These are phyloP conservation scores for Atractosteus spatula DNA, from an alignment of 2,113 vertebrate species.

Conservation along the genomic window DNA sequence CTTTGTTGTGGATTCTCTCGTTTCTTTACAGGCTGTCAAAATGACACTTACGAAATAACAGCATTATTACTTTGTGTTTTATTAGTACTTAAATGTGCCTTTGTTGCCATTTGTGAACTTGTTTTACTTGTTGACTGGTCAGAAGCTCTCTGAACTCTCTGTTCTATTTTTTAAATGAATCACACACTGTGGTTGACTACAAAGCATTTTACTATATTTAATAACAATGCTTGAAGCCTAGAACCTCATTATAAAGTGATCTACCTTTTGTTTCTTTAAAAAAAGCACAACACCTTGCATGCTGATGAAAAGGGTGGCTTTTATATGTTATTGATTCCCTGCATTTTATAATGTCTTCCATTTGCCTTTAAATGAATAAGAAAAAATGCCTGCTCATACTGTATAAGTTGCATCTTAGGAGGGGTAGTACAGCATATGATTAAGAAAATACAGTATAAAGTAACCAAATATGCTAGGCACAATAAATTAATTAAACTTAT, in stretches of 20 bases:
- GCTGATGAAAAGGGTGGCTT: neutral
- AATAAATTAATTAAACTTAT: too few relatives aligned
- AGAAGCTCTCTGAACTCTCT: neutral
- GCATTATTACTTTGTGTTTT: constrained; percentile 1
- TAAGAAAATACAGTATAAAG: too few relatives aligned
- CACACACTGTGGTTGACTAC: neutral
- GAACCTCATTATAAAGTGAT: neutral
- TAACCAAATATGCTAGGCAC: too few relatives aligned
- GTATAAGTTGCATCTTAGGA: too few relatives aligned
- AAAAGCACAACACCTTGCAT: neutral
- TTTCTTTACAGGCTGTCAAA: constrained; percentile 62
- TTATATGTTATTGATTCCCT: too few relatives aligned
- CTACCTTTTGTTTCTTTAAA: neutral
- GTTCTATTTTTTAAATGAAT: neutral
- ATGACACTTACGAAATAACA: constrained; percentile 43
- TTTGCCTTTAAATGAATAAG: too few relatives aligned
- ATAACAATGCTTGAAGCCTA: neutral
- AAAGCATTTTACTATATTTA: neutral
- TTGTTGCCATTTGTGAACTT: constrained; percentile 24
- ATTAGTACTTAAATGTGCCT: constrained; percentile 13
- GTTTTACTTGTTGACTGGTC: constrained; percentile 2
- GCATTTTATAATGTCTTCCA: neutral
- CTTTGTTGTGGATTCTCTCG: neutral
- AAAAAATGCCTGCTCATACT: too few relatives aligned
- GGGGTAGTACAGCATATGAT: too few relatives aligned